These are phyloP conservation scores for Pandemis heparana DNA, from an alignment of 2,888 invertebrate species.

Conservation along the genomic window DNA sequence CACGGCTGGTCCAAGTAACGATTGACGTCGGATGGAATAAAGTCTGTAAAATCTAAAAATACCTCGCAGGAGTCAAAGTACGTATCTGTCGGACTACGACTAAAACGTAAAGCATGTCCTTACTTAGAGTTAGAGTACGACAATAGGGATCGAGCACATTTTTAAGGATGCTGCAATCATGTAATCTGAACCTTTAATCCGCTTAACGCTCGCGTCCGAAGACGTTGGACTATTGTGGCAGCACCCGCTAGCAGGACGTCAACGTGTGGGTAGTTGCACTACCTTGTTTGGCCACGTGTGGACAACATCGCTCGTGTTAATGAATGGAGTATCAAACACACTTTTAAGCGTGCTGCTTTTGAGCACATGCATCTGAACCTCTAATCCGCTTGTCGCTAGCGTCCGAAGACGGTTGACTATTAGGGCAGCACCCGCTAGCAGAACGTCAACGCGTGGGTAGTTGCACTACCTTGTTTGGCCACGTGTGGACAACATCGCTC, in stretches of 20 bases:
- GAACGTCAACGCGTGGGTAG: constrained; percentile 10
- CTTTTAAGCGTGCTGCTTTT: neutral
- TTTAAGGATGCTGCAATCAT: neutral
- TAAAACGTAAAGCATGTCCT: no score
- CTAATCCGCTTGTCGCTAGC: neutral
- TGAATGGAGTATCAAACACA: neutral
- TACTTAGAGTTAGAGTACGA: no score
- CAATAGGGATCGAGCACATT: neutral
- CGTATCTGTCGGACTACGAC: no score
- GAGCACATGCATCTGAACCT: neutral
- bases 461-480: constrained; percentile 3
- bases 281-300: neutral
- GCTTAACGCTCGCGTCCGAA: neutral
- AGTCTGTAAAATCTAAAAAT: neutral
- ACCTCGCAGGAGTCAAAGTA: no score
- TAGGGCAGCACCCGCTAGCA: neutral
- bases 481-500: neutral
- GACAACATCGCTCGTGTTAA: neutral
- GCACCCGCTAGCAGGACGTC: neutral
- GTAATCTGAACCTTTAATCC: neutral
- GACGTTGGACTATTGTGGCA: constrained; percentile 5
- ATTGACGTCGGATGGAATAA: neutral
- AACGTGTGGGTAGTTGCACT: constrained; percentile 10
- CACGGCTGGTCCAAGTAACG: neutral
- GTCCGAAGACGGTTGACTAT: constrained; percentile 1